Conservation (phyloP, 2,113 vertebrate genomes). For the Cebus imitator region DNA sequence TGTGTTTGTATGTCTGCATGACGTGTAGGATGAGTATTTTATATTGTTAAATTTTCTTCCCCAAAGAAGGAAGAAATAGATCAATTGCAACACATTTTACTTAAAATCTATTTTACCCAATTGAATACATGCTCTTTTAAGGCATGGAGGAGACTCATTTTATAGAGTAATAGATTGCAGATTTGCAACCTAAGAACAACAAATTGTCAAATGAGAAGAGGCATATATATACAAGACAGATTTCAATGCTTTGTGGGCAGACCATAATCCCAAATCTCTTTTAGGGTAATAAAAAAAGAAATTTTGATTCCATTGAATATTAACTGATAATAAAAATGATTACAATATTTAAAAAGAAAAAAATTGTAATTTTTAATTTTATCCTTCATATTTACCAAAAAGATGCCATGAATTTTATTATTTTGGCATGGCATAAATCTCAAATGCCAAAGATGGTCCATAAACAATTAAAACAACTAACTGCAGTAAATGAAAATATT, state of each 20-base stretch:
- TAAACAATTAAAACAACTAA: neutral
- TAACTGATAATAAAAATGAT: neutral
- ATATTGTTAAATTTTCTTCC: neutral
- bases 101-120: neutral
- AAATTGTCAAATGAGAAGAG: neutral
- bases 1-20: neutral
- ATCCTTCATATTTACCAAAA: neutral
- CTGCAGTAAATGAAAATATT: neutral
- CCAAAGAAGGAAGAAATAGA: neutral
- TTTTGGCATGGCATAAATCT: neutral
- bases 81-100: neutral
- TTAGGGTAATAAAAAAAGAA: neutral
- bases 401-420: neutral
- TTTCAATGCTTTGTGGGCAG: neutral
- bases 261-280: neutral
- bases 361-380: neutral
- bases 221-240: neutral
- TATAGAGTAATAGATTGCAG: neutral
- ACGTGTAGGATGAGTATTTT: neutral
- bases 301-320: neutral
- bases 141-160: neutral
- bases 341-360: neutral
- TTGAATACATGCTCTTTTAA: neutral
- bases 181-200: neutral
- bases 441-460: neutral